These are phyloP conservation scores for Salvelinus namaycush DNA, from an alignment of 2,113 vertebrate genomes.

Conservation along the genomic window DNA sequence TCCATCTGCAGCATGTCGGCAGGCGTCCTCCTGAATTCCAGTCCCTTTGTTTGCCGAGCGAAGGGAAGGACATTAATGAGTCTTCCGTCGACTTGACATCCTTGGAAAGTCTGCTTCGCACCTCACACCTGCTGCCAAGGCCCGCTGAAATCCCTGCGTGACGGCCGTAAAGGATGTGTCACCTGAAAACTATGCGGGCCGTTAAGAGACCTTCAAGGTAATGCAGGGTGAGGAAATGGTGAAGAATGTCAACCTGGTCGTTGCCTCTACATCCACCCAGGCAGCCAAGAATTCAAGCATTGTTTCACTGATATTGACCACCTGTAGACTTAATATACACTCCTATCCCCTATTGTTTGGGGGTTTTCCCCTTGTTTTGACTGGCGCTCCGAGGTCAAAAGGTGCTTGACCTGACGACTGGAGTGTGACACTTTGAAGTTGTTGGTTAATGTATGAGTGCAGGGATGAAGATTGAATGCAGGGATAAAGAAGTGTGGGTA, in stretches of 20 bases:
- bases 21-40: conserved; percentile 78
- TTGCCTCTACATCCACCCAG: conserved; percentile 58
- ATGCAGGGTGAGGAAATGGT: conserved; percentile 64
- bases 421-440: conserved; percentile 33
- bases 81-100: conserved; percentile 75
- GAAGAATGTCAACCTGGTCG: conserved; percentile 69
- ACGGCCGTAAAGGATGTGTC: conserved; percentile 63
- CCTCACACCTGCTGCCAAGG: conserved; percentile 73
- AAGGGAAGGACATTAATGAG: conserved; percentile 55
- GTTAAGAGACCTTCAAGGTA: conserved; percentile 47
- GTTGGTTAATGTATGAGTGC: conserved; percentile 43
- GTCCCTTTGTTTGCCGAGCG: conserved; percentile 72
- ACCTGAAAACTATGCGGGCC: conserved; percentile 63
- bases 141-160: conserved; percentile 56
- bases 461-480: not conserved
- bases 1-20: conserved; percentile 64
- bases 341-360: conserved; percentile 49
- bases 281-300: conserved; percentile 73
- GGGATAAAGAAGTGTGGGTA: conserved; percentile 7
- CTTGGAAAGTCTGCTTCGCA: conserved; percentile 73
- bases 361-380: conserved; percentile 54
- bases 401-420: not conserved
- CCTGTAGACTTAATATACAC: conserved; percentile 73
- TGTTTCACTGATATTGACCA: conserved; percentile 71
- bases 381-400: conserved; percentile 41